phyloP scores from a whole-genome alignment of 1,140 invertebrate genomes.

The Chlorops oryzae region DNA sequence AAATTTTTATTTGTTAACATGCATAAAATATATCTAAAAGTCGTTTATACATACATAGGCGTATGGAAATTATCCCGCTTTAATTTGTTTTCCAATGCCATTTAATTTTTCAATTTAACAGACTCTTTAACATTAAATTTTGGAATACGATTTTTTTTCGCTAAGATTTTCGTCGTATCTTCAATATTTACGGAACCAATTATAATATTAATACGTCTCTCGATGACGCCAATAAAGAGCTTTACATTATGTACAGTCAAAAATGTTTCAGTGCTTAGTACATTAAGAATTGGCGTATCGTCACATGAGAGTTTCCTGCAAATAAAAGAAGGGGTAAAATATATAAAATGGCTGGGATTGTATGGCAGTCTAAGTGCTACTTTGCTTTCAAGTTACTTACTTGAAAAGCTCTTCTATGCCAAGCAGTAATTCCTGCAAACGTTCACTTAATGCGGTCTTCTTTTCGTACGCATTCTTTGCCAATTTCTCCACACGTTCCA shows the following conservation, averaged over 20 bases:
- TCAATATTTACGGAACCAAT: slow-evolving; percentile 52
- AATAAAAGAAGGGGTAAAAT: neutral
- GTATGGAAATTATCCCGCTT: no score
- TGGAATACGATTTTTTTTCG: slow-evolving; percentile 40
- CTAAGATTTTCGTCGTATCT: slow-evolving; percentile 47
- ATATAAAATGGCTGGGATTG: neutral
- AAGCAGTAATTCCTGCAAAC: slow-evolving; percentile 51
- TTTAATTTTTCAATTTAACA: slow-evolving; percentile 36
- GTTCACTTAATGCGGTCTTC: slow-evolving; percentile 38
- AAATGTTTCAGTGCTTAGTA: slow-evolving; percentile 59
- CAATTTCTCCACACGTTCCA: slow-evolving; percentile 22
- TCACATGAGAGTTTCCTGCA: slow-evolving; percentile 56
- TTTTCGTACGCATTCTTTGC: slow-evolving; percentile 28
- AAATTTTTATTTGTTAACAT: no score
- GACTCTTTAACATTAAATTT: slow-evolving; percentile 46
- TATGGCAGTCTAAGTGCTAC: neutral
- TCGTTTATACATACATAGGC: no score
- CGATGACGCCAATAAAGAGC: slow-evolving; percentile 66
- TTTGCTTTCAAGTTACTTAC: no score
- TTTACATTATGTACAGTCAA: slow-evolving; percentile 66
- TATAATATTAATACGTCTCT: slow-evolving; percentile 55
- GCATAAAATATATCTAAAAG: no score
- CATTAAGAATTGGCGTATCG: slow-evolving; percentile 61
- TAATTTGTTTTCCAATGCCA: no score
- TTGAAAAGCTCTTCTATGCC: slow-evolving; percentile 56